Evolutionary conservation across 2,113 vertebrate species (phyloP).

Genomic region (Corythornis cristatus): DNA sequence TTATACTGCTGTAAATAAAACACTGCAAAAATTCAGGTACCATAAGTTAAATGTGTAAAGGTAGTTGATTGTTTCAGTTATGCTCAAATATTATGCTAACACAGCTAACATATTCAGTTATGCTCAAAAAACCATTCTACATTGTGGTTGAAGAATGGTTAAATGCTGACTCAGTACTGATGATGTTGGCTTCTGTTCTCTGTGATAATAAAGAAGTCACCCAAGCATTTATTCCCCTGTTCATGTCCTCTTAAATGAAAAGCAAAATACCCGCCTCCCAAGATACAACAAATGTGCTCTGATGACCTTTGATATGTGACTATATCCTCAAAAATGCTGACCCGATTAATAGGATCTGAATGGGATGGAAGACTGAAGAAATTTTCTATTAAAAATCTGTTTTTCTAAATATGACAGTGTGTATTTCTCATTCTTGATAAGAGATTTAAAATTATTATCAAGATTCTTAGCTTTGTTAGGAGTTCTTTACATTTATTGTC

Average conservation of each 20-base stretch:
- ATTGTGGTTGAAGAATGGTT: background rate
- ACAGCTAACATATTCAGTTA: background rate
- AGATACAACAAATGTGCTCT: background rate
- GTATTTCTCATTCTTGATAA: background rate
- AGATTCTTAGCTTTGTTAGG: background rate
- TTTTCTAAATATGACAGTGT: background rate
- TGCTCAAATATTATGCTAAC: background rate
- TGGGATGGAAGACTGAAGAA: background rate
- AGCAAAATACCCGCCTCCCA: background rate
- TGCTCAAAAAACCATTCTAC: background rate
- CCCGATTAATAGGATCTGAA: background rate
- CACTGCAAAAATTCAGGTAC: background rate
- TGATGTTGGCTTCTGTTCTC: background rate
- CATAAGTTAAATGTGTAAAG: background rate
- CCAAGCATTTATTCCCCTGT: background rate
- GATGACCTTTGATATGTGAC: background rate
- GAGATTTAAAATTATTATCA: background rate
- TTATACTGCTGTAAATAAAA: background rate
- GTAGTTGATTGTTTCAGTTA: background rate
- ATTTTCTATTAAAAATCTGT: background rate
- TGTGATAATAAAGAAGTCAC: background rate
- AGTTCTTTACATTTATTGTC: background rate
- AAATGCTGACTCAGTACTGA: background rate
- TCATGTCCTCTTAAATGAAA: background rate
- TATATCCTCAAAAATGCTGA: background rate